Evolutionary conservation across 2,888 invertebrate species (phyloP), one percentile per base, ranked within the genome.

Genomic region (Malacosoma neustria): DNA sequence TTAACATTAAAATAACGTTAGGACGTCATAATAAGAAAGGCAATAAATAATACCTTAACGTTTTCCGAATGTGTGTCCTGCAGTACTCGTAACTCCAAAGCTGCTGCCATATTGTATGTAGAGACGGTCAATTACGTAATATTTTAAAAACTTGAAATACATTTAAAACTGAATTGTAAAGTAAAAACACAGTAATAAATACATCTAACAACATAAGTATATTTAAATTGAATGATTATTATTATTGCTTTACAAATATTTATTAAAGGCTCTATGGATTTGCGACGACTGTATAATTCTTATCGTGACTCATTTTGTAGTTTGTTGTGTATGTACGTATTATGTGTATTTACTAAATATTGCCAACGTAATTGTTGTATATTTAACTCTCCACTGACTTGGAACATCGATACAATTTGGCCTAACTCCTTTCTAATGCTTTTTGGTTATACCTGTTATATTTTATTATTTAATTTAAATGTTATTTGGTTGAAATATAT

Each of bases 1-100:
- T 53, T 43, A 51, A 47, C 45, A 46, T 49, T 41, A 43, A 55
- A 55, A 53, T 54, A 44, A 46, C 43, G 45, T 38, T 48, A 51
- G 54, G 51, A 66, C 50, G 59, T 65, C 77, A 73, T 80, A 75
- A 81, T 81, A 82, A 80, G 81, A 74, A 81, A 66, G 59, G 79
- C 80, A 82, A 70, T 43, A 62, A 69, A 72, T 69, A 58, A 50
- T 61, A 73, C 63, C 64, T 74, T 72, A 56, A 71, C 65, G 66
- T 60, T 75, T 69, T 65, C 68, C 72, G 68, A 61, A 69, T 82
- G 66, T 77, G 69, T 80, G 72, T 77, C 66, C 65, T 67, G 72
- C 84, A 84, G 84, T 84, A 68, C 69, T 84, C 84, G 84, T 82
- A 82, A 82, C 62, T 84, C 84, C 84, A 82, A 76, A 80, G 81